Conservation (phyloP, 2,888 invertebrate species). For the Asteroscopus sphinx region DNA sequence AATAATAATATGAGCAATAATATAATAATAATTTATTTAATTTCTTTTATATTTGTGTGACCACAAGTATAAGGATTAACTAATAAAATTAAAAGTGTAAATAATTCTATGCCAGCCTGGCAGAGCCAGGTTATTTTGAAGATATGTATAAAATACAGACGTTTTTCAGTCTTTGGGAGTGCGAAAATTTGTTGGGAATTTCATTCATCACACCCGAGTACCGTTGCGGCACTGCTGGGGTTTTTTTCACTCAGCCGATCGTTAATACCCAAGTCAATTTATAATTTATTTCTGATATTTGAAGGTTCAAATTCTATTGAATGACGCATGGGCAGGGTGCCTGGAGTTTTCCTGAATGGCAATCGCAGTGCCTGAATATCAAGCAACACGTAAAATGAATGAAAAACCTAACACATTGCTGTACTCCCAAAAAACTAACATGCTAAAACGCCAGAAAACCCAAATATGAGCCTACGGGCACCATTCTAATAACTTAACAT, state of each 20-base stretch:
- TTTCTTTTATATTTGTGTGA: slow-evolving; percentile 8
- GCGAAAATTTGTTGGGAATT: slow-evolving; percentile 4
- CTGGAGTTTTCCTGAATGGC: no score
- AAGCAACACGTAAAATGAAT: no score
- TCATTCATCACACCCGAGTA: background rate
- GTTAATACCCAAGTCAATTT: no score
- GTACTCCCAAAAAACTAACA: slow-evolving; percentile 1
- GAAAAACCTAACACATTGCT: background rate
- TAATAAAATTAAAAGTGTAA: slow-evolving; percentile 15
- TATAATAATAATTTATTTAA: slow-evolving; percentile 19
- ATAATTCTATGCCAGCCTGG: slow-evolving; percentile 5
- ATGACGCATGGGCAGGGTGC: no score
- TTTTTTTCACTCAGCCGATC: no score
- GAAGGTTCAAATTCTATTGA: no score
- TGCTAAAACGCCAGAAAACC: background rate
- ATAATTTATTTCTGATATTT: no score
- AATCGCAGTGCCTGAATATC: no score
- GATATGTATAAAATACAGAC: slow-evolving; percentile 46
- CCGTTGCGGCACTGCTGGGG: no score
- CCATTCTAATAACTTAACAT: slow-evolving; percentile 46
- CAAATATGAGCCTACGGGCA: slow-evolving; percentile 14
- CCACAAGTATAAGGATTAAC: slow-evolving; percentile 22
- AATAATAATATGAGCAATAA: slow-evolving; percentile 42
- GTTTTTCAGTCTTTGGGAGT: slow-evolving; percentile 5
- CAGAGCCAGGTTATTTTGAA: slow-evolving; percentile 4